These are phyloP conservation scores for Drosophila nebulosa DNA, from an alignment of 1,140 invertebrate genomes.

Conservation along the genomic window DNA sequence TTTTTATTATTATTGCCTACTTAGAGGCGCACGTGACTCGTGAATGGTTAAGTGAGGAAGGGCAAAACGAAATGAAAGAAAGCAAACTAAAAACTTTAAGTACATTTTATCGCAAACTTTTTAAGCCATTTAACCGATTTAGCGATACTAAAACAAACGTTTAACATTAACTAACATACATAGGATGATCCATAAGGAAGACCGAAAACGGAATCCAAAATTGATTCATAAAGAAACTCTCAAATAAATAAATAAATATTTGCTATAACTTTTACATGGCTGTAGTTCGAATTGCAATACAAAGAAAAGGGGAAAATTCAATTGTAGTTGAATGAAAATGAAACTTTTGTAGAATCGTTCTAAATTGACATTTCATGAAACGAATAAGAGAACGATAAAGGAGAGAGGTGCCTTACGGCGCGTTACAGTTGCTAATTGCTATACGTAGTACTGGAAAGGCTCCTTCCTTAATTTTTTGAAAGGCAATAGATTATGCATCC, in stretches of 20 bases:
- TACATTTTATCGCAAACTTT: conserved; percentile 66
- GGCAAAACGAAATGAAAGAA: not conserved
- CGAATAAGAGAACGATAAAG: too few species aligned
- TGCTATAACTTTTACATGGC: not conserved
- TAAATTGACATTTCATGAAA: too few species aligned
- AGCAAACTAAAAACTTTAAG: not conserved
- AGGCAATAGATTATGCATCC: too few species aligned
- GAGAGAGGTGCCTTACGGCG: too few species aligned
- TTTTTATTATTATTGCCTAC: conserved; percentile 59
- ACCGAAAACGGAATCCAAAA: conserved; percentile 19
- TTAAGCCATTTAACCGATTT: conserved; percentile 75
- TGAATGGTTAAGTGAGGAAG: conserved; percentile 6
- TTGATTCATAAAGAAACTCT: conserved; percentile 67
- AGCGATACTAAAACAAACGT: conserved; percentile 58
- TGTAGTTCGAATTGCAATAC: not conserved
- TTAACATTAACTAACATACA: conserved; percentile 44
- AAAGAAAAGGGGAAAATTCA: not conserved
- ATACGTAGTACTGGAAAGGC: too few species aligned
- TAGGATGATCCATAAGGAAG: not conserved
- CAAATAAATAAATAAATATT: not conserved
- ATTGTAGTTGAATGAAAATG: too few species aligned
- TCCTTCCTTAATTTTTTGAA: too few species aligned
- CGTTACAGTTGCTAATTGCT: too few species aligned
- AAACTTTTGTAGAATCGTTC: too few species aligned
- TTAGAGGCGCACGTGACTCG: conserved; percentile 54